phyloP scores from a whole-genome alignment of 2,797 vertebrate species.

The Sylvilagus floridanus region DNA sequence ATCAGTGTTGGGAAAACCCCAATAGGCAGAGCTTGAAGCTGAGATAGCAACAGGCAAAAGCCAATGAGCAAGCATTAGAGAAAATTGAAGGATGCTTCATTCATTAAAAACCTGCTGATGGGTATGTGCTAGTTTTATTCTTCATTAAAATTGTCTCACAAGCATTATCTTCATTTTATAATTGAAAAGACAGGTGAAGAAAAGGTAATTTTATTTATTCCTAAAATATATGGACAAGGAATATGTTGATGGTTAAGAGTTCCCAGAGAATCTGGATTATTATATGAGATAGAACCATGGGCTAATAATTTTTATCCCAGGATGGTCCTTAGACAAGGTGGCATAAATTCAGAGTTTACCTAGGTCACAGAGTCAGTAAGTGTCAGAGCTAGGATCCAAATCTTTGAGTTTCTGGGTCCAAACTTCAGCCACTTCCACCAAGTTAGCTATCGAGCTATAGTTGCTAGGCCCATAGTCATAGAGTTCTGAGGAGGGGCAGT shows the following conservation, averaged over 20 bases:
- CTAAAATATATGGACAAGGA: conserved; percentile 42
- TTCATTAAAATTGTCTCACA: not conserved
- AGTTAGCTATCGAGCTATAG: not conserved
- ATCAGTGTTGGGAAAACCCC: not conserved
- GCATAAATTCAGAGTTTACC: conserved; percentile 29
- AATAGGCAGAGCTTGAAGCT: not conserved
- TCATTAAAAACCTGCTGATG: not conserved
- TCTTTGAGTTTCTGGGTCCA: not conserved
- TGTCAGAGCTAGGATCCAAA: not conserved
- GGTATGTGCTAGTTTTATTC: not conserved
- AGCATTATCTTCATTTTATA: conserved; percentile 9
- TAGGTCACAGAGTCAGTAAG: not conserved
- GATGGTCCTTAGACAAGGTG: conserved; percentile 6
- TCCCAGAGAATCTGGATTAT: conserved; percentile 36
- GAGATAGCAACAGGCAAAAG: conserved; percentile 30
- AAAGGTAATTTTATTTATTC: conserved; percentile 15
- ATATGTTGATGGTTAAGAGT: conserved; percentile 41
- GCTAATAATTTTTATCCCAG: not conserved
- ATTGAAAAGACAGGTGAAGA: conserved; percentile 32
- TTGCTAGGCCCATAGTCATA: not conserved
- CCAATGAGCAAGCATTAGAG: not conserved
- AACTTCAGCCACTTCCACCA: not conserved
- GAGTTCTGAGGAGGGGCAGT: not conserved
- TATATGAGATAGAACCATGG: not conserved
- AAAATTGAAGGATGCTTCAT: not conserved